phyloP scores from a whole-genome alignment of 2,888 invertebrate species.

The Sinelater perroti region DNA sequence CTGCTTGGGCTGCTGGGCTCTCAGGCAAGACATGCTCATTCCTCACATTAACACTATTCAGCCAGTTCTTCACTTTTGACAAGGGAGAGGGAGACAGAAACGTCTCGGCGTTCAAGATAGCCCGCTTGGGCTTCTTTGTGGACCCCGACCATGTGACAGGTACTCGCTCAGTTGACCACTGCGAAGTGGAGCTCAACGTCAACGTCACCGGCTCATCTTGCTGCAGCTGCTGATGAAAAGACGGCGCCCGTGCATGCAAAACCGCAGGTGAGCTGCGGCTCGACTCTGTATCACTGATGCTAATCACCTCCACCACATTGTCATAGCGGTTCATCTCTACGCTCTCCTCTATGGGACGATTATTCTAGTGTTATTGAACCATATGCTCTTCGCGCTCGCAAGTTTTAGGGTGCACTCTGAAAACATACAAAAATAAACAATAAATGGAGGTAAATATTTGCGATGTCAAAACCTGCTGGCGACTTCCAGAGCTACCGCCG shows the following conservation, averaged over 20 bases:
- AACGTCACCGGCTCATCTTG: background rate
- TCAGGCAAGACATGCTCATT: background rate
- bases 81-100: slow-evolving; percentile 31
- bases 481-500: too few relatives aligned
- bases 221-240: background rate
- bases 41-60: slow-evolving; percentile 4
- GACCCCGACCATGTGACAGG: slow-evolving; percentile 26
- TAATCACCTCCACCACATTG: slow-evolving; percentile 35
- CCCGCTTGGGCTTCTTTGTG: slow-evolving; percentile 8
- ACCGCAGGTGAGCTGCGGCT: background rate
- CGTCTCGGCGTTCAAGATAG: slow-evolving; percentile 10
- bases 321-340: too few relatives aligned
- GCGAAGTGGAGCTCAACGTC: slow-evolving; percentile 27
- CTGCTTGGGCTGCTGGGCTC: background rate
- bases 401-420: too few relatives aligned
- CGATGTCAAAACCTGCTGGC: too few relatives aligned
- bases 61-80: slow-evolving; percentile 30
- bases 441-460: too few relatives aligned
- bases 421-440: too few relatives aligned
- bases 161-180: slow-evolving; percentile 29
- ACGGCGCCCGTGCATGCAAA: background rate
- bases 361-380: too few relatives aligned
- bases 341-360: too few relatives aligned
- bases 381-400: too few relatives aligned
- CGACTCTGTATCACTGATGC: slow-evolving; percentile 31